These are phyloP conservation scores for Salarias fasciatus DNA, from an alignment of 2,797 vertebrate species.

Conservation along the genomic window DNA sequence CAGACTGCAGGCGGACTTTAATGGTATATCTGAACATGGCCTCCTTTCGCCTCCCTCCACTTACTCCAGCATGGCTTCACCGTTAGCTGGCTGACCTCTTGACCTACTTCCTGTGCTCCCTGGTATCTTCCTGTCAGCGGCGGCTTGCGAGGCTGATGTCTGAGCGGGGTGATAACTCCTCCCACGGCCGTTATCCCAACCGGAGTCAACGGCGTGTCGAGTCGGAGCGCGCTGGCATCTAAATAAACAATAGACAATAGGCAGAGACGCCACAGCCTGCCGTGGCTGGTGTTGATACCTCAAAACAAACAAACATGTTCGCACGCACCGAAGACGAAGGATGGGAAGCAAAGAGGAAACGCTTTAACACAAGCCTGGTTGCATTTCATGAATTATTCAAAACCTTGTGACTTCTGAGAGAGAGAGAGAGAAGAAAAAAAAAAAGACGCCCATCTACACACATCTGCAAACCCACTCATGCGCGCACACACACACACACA, in stretches of 20 bases:
- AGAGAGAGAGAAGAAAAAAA: conserved; percentile 24
- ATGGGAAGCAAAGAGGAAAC: conserved; percentile 48
- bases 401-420: conserved; percentile 41
- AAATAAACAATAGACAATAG: conserved; percentile 43
- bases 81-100: conserved; percentile 59
- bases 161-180: conserved; percentile 21
- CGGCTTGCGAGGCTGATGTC: conserved; percentile 17
- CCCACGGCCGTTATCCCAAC: conserved; percentile 37
- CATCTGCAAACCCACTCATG: background rate
- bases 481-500: conserved; percentile 6
- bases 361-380: conserved; percentile 52
- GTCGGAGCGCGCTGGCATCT: conserved; percentile 28
- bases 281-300: conserved; percentile 31
- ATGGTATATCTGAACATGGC: background rate
- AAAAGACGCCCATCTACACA: conserved; percentile 5
- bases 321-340: conserved; percentile 8
- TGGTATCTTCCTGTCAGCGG: conserved; percentile 45
- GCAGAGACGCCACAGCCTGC: conserved; percentile 15
- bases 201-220: conserved; percentile 11
- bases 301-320: conserved; percentile 44
- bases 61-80: conserved; percentile 17
- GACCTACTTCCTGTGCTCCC: conserved; percentile 63
- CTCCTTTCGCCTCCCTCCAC: conserved; percentile 14
- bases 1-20: conserved; percentile 1
- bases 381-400: conserved; percentile 71